Conservation (phyloP, 1,140 invertebrate species). For the Pogonus chalceus region DNA sequence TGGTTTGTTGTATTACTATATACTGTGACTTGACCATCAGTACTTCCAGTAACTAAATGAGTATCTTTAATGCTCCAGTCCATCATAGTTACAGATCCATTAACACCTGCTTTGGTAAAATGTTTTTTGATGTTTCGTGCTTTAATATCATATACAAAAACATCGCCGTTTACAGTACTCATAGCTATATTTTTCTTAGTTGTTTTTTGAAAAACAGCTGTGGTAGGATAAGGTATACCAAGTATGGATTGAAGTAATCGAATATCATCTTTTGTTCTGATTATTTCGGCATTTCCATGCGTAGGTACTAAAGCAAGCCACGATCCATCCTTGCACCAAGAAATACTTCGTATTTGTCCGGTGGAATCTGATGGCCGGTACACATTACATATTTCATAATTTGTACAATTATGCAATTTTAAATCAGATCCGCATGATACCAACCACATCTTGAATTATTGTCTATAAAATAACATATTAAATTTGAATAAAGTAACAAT, state of each 20-base stretch:
- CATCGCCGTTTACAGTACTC: slow-evolving; percentile 26
- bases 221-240: slow-evolving; percentile 26
- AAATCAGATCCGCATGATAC: background rate
- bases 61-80: slow-evolving; percentile 28
- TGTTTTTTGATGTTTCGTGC: slow-evolving; percentile 21
- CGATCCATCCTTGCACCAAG: slow-evolving; percentile 30
- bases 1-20: slow-evolving; percentile 25
- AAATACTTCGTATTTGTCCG: slow-evolving; percentile 14
- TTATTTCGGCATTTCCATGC: slow-evolving; percentile 26
- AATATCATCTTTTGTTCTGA: slow-evolving; percentile 25
- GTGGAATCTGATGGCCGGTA: slow-evolving; percentile 8
- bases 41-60: slow-evolving; percentile 26
- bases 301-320: slow-evolving; percentile 30
- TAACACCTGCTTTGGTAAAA: slow-evolving; percentile 21
- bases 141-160: slow-evolving; percentile 32
- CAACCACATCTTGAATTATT: background rate
- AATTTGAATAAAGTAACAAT: background rate
- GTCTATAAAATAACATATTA: background rate
- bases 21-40: slow-evolving; percentile 26
- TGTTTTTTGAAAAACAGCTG: slow-evolving; percentile 29
- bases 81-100: slow-evolving; percentile 20
- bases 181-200: slow-evolving; percentile 29
- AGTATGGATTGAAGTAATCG: slow-evolving; percentile 27
- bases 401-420: slow-evolving; percentile 8
- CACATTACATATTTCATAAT: slow-evolving; percentile 3